phyloP scores from a whole-genome alignment of 1,140 invertebrate genomes.

The Cotesia glomerata region DNA sequence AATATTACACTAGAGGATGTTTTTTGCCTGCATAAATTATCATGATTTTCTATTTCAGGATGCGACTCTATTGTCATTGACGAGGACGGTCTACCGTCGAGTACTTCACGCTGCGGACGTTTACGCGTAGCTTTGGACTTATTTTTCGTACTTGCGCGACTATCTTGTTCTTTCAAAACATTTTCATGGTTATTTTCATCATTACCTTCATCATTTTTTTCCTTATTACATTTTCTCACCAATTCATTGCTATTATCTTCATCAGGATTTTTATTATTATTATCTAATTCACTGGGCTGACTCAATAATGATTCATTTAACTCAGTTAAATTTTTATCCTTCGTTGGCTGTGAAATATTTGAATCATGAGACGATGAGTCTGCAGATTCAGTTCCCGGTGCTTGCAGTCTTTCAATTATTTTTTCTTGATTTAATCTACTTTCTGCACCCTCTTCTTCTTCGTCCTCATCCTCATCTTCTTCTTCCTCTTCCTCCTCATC shows the following conservation, averaged over 20 bases:
- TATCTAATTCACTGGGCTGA: neutral
- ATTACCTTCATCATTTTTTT: slow-evolving; percentile 25
- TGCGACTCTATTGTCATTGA: slow-evolving; percentile 39
- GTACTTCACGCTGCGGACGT: slow-evolving; percentile 31
- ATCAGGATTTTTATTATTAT: neutral
- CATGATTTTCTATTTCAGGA: slow-evolving; percentile 47
- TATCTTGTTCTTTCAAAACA: slow-evolving; percentile 38
- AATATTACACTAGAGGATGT: slow-evolving; percentile 36
- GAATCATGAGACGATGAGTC: neutral
- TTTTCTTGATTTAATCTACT: neutral
- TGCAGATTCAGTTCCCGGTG: neutral
- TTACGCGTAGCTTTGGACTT: slow-evolving; percentile 31
- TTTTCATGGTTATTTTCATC: slow-evolving; percentile 49
- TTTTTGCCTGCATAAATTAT: slow-evolving; percentile 41
- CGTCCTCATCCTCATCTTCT: slow-evolving; percentile 6
- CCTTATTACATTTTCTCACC: neutral
- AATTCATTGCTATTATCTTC: neutral
- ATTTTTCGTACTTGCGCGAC: slow-evolving; percentile 30
- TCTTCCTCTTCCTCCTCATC: slow-evolving; percentile 31
- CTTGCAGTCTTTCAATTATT: slow-evolving; percentile 5
- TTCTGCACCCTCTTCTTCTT: slow-evolving; percentile 4
- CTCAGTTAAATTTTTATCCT: no score
- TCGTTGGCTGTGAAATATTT: no score
- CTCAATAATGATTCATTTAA: no score
- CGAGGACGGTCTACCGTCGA: slow-evolving; percentile 5